Evolutionary conservation across 2,113 vertebrate species (phyloP), one percentile per base, ranked within the genome.

Genomic region (Heterochromis multidens): DNA sequence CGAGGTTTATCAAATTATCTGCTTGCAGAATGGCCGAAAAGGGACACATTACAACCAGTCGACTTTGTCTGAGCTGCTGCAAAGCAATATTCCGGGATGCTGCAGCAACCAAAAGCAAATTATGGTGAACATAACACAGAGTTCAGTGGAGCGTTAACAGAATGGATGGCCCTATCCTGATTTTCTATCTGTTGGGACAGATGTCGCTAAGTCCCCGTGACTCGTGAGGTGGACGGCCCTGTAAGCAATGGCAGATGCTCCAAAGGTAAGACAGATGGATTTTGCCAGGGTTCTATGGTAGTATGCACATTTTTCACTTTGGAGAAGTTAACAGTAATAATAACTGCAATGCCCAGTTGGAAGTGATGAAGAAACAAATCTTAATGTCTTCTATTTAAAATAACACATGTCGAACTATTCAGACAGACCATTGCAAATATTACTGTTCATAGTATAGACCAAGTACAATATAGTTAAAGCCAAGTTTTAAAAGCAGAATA

Each of bases 221-320:
- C 93, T 95, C 78, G 83, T 70, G 91, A 95, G 95, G 94, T 95
- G 95, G 94, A 95, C 81, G 76, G 91, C 93, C 94, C 94, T 95
- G 94, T 91, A 93, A 96, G 95, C 95, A 82, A 96, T 93, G 93
- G 93, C 95, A 97, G 96, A 96, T 96, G 95, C 94, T 96, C 85
- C 67, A 83, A 94, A 96, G 95, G 95, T 96, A 95, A 95, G 93
- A 95, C 95, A 96, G 96, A 97, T 96, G 96, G 96, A 93, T 93
- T 92, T 93, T 83, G 83, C 88, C 81, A 65, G 80, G 87, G 81
- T 90, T 91, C 52, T 59, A 77, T 88, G 79, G 60, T 89, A 92
- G 89, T 90, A 91, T 93, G 93, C 83, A 77, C 93, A 89, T 92
- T 96, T 91, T 94, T 89, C 76, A 80, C 61, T 89, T 87, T 76